Evolutionary conservation across 2,797 vertebrate genomes (phyloP), one percentile per base, ranked within the genome.

Genomic region (Simalia tracyae): DNA sequence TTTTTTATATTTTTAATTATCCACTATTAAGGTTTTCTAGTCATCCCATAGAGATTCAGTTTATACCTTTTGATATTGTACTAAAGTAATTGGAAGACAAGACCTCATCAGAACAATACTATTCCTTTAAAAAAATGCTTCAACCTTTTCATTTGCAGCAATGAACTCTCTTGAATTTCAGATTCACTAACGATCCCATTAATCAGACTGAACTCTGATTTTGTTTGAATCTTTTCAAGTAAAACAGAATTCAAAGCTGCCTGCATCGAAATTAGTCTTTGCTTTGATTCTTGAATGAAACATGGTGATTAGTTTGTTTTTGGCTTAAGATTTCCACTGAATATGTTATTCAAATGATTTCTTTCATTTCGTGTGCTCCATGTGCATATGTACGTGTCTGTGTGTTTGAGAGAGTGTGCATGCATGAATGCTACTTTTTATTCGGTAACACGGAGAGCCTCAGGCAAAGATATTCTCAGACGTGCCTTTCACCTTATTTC

Each of bases 401-500:
- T 64, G 64, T 72, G 64, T n/a, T 42, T 87, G 86, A 26, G 28
- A 50, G 72, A 19, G 36, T 22, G 72, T n/a, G 19, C 12, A 36
- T 84, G 60, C 22, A 26, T 50, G n/a, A 66, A n/a, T 54, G 12
- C 28, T 15, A 36, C 12, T 88, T 89, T 66, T 64, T 57, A 66
- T 92, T 57, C 72, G 72, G 42, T n/a, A 46, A 28, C 84, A 31
- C 56, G 17, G 56, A 42, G 7, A 31, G 12, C 91, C 84, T 28
- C 42, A n/a, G 87, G 87, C 76, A 92, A 92, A 66, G 31, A 56
- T 87, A 63, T 89, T 76, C 56, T 86, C 36, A 89, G 63, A 22
- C 19, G 31, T 42, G 76, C 66, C 17, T n/a, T 91, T 63, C 17
- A 22, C 91, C 84, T 91, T 68, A 31, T 92, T 89, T 92, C 64